phyloP scores from a whole-genome alignment of 2,113 vertebrate species.

The Gobiocypris rarus region DNA sequence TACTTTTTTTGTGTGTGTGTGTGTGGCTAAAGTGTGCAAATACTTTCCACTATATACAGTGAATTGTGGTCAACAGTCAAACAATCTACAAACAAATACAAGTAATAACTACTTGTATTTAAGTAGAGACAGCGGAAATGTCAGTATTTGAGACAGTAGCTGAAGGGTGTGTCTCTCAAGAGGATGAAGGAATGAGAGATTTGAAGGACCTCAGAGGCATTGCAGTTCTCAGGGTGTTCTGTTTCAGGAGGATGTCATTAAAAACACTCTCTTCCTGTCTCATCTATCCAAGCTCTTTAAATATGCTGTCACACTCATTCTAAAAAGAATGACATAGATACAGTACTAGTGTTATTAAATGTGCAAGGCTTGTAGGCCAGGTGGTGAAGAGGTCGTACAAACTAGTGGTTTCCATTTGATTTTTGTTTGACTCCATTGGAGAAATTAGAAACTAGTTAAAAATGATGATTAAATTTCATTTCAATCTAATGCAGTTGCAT shows the following conservation, averaged over 20 bases:
- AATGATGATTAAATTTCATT: not conserved
- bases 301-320: conserved; percentile 12
- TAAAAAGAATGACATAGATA: conserved; percentile 12
- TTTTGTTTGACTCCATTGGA: not conserved
- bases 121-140: not conserved
- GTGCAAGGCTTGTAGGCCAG: not conserved
- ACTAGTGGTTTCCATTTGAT: not conserved
- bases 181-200: conserved; percentile 29
- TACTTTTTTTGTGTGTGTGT: no score
- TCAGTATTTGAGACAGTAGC: conserved; percentile 21
- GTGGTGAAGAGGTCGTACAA: not conserved
- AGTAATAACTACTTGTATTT: not conserved
- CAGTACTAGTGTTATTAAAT: conserved; percentile 1
- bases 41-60: not conserved
- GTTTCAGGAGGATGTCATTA: conserved; percentile 44
- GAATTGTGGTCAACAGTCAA: not conserved
- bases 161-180: conserved; percentile 34
- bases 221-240: conserved; percentile 34
- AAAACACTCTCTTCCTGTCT: conserved; percentile 36
- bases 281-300: conserved; percentile 36
- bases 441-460: not conserved
- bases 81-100: not conserved
- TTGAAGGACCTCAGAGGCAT: conserved; percentile 16
- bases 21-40: not conserved
- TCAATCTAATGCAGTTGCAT: not conserved